phyloP scores from a whole-genome alignment of 2,113 vertebrate species.

The Apodemus sylvaticus region DNA sequence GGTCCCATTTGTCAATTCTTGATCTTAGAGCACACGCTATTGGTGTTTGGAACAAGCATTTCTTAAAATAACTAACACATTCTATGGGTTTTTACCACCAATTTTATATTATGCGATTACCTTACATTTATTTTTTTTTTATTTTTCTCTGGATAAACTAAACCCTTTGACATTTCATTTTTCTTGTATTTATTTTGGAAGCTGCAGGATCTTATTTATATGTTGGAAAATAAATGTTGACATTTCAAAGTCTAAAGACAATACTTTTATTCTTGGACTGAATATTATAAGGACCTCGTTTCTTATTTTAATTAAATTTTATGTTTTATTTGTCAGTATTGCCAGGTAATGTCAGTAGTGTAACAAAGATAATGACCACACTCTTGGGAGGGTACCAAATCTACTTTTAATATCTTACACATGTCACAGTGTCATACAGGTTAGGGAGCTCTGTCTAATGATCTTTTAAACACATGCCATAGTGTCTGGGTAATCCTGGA shows the following conservation, averaged over 20 bases:
- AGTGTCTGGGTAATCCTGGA: neutral
- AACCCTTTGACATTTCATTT: neutral
- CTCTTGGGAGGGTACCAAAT: neutral
- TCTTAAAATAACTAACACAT: neutral
- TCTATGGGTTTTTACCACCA: neutral
- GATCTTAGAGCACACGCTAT: too few species aligned
- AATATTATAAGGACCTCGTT: neutral
- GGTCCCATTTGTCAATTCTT: too few species aligned
- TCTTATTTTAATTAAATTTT: neutral
- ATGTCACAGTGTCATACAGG: too few species aligned
- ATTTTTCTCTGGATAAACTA: neutral
- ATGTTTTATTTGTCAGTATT: neutral
- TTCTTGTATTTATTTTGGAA: neutral
- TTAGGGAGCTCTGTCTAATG: neutral
- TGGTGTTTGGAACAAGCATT: neutral
- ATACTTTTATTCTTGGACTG: neutral
- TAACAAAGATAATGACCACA: neutral
- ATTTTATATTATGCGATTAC: neutral
- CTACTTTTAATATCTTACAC: neutral
- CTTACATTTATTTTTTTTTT: neutral
- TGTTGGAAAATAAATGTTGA: neutral
- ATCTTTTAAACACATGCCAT: neutral
- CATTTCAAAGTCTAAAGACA: neutral
- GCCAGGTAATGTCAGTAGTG: neutral
- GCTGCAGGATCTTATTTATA: neutral